These are phyloP conservation scores for Parapristionchus giblindavisi DNA, from an alignment of 2,888 invertebrate species.

Conservation along the genomic window DNA sequence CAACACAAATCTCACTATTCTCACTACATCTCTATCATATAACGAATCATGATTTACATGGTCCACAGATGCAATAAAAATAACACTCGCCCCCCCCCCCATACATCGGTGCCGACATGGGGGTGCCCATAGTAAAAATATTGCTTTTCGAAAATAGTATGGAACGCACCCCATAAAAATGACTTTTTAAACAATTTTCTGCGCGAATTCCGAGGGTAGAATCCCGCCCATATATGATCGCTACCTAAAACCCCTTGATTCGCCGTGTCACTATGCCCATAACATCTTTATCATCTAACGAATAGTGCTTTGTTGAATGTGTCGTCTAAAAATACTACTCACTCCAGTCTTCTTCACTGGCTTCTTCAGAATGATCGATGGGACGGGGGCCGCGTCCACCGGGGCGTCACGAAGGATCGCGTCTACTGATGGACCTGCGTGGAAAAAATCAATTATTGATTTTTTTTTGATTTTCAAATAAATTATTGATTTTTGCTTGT, in stretches of 20 bases:
- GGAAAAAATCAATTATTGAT: not conserved
- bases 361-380: slow-evolving; percentile 76
- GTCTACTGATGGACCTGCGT: slow-evolving; percentile 56
- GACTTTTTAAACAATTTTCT: not conserved
- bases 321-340: not conserved
- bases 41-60: too few relatives aligned
- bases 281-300: not conserved
- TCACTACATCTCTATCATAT: too few relatives aligned
- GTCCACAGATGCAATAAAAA: too few relatives aligned
- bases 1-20: too few relatives aligned
- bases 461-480: too few relatives aligned
- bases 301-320: not conserved
- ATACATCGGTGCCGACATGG: too few relatives aligned
- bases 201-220: not conserved
- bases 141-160: too few relatives aligned
- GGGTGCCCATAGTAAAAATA: too few relatives aligned
- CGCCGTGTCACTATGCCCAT: not conserved
- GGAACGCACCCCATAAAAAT: not conserved
- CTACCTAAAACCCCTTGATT: not conserved
- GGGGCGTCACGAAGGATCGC: slow-evolving; percentile 46
- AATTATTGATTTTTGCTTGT: too few relatives aligned
- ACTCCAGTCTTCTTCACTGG: slow-evolving; percentile 62
- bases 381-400: slow-evolving; percentile 70
- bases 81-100: too few relatives aligned
- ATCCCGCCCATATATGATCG: too few relatives aligned